A percentile compares a stretch with the other conserved stretches of the same genome.
Evolutionary conservation across 2,113 vertebrate genomes (phyloP).

Genomic region (Rattus norvegicus): DNA sequence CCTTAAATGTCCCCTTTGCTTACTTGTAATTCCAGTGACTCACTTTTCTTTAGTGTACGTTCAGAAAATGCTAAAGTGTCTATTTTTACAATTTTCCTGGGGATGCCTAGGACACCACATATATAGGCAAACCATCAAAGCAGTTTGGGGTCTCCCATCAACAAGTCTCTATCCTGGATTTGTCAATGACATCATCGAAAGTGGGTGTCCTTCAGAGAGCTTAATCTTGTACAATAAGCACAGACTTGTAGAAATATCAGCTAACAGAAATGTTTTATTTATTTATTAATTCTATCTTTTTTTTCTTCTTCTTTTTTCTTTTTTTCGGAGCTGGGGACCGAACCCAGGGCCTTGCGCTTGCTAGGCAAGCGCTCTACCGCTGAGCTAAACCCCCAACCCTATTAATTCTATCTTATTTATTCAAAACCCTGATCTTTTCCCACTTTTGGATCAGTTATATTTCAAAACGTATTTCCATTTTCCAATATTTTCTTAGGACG

Average conservation of each 20-base stretch:
- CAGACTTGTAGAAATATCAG: background rate
- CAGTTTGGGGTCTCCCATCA: background rate
- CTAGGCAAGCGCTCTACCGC: no score
- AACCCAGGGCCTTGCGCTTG: no score
- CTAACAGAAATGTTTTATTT: background rate
- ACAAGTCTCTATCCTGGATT: background rate
- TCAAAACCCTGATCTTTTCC: background rate
- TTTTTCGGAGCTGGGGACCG: no score
- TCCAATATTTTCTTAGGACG: background rate
- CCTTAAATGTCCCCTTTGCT: background rate
- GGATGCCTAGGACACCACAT: background rate
- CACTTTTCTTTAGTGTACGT: background rate
- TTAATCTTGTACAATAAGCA: background rate
- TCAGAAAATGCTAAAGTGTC: constrained; percentile 18
- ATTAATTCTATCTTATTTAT: background rate
- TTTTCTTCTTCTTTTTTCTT: no score
- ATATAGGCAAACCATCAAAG: background rate
- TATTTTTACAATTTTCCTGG: background rate
- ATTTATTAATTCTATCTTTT: background rate
- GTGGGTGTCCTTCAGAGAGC: background rate
- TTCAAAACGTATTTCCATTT: constrained; percentile 42
- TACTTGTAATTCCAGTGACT: background rate
- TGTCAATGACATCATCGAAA: background rate
- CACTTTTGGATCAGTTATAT: background rate
- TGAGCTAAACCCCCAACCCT: no score